Conservation (phyloP, 2,888 invertebrate genomes). For the Lomographa bimaculata region DNA sequence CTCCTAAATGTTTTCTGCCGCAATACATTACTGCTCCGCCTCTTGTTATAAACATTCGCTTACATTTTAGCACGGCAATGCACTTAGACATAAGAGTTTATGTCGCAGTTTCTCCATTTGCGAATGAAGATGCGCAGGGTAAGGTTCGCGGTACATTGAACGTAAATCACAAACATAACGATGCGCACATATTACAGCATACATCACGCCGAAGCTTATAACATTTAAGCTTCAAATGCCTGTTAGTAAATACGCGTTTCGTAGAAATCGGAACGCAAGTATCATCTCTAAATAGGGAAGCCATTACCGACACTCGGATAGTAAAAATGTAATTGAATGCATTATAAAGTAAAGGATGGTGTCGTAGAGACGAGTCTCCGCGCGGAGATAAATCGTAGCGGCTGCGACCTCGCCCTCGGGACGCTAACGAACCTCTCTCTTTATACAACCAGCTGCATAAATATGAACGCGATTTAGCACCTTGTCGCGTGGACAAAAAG, state of each 20-base stretch:
- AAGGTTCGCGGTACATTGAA: constrained; percentile 60
- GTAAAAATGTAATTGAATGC: constrained; percentile 22
- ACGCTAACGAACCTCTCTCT: constrained; percentile 74
- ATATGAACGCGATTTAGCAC: constrained; percentile 24
- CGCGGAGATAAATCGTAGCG: constrained; percentile 61
- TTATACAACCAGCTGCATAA: constrained; percentile 40
- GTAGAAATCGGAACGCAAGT: no score
- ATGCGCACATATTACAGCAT: constrained; percentile 66
- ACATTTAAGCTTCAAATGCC: constrained; percentile 43
- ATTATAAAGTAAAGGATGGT: constrained; percentile 22
- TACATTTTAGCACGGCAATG: constrained; percentile 59
- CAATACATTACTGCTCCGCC: constrained; percentile 65
- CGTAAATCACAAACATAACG: constrained; percentile 73
- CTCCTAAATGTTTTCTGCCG: constrained; percentile 65
- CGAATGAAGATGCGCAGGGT: constrained; percentile 46
- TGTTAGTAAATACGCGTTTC: constrained; percentile 31
- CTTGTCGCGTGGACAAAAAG: constrained; percentile 15
- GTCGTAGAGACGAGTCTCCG: constrained; percentile 39
- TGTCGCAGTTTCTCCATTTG: constrained; percentile 35
- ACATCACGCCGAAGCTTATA: constrained; percentile 50
- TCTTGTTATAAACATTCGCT: constrained; percentile 40
- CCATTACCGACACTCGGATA: constrained; percentile 10
- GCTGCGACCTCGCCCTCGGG: constrained; percentile 73
- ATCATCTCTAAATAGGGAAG: constrained; percentile 37
- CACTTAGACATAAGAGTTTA: constrained; percentile 37